phyloP scores from a whole-genome alignment of 1,140 invertebrate genomes.

The Manduca sexta region DNA sequence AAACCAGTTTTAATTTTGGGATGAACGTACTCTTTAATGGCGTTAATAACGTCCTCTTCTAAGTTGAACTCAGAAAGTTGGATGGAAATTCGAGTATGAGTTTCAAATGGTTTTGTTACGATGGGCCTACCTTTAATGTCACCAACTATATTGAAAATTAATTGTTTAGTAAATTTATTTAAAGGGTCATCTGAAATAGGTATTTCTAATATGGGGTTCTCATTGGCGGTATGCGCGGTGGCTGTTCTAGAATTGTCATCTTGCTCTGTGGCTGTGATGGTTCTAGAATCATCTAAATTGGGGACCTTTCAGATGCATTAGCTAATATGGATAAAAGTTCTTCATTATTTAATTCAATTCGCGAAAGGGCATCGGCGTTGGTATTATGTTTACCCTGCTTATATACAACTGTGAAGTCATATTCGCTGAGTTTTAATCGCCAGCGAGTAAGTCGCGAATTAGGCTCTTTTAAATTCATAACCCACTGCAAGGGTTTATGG shows the following conservation, averaged over 20 bases:
- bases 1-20: conserved; percentile 12
- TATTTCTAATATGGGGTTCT: conserved; percentile 13
- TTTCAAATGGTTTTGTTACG: conserved; percentile 14
- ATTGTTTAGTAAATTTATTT: conserved; percentile 13
- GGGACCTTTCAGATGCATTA: not conserved
- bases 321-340: conserved; percentile 1
- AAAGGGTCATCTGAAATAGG: conserved; percentile 10
- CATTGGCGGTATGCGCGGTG: conserved; percentile 6
- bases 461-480: conserved; percentile 3
- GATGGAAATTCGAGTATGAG: conserved; percentile 5
- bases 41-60: conserved; percentile 7
- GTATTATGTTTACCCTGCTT: conserved; percentile 6
- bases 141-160: conserved; percentile 6
- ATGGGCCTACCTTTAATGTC: conserved; percentile 5
- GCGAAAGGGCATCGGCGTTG: conserved; percentile 5
- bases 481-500: conserved; percentile 3
- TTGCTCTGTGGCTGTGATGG: no score
- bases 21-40: conserved; percentile 11
- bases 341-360: conserved; percentile 7
- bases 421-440: conserved; percentile 7
- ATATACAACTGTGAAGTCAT: conserved; percentile 4
- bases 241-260: no score
- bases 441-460: conserved; percentile 7
- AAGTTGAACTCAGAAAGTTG: conserved; percentile 11
- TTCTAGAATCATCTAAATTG: not conserved